Evolutionary conservation across 2,888 invertebrate species (phyloP), one percentile per base, ranked within the genome.

Genomic region (Fragum whitleyi): DNA sequence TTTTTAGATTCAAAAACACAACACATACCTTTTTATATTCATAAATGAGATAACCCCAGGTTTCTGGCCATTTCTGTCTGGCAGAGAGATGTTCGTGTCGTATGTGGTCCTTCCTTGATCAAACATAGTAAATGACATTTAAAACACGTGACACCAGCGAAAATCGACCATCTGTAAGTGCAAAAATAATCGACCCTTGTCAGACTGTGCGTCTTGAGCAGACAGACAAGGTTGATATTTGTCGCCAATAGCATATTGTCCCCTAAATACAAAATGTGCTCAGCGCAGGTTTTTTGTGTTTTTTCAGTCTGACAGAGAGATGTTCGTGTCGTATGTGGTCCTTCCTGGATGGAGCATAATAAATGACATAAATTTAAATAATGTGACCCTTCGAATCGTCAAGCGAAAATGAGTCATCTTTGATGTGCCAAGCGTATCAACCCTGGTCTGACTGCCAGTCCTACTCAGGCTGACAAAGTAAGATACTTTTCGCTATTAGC

Each of bases 231-330:
- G 23, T 21, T 21, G 9, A 57, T 21, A 57, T 57, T 9, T 7
- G n/a, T 9, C n/a, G n/a, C 7, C 57, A 16, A 23, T 9, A 9
- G 14, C n/a, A n/a, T n/a, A n/a, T n/a, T n/a, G n/a, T n/a, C n/a
- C n/a, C n/a, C n/a, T n/a, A n/a, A n/a, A n/a, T n/a, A n/a, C n/a
- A n/a, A 71, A 0, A 90, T 76, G 14, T 87, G 79, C 57, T 85
- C 89, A 14, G 88, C 90, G 88, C 89, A 90, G 36, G 76, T 87
- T 26, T 83, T 80, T 68, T n/a, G n/a, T 89, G 90, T 89, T 89
- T 88, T 53, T 74, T 87, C 11, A 78, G 69, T 68, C 87, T 74
- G 61, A 87, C 86, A 1, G 88, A 87, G n/a, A 74, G 62, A 32
- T 75, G 55, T 73, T 90, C 90, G 23, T 81, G 88, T 1, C 85